phyloP scores from a whole-genome alignment of 2,888 invertebrate genomes.

The Ectropis crepuscularia region DNA sequence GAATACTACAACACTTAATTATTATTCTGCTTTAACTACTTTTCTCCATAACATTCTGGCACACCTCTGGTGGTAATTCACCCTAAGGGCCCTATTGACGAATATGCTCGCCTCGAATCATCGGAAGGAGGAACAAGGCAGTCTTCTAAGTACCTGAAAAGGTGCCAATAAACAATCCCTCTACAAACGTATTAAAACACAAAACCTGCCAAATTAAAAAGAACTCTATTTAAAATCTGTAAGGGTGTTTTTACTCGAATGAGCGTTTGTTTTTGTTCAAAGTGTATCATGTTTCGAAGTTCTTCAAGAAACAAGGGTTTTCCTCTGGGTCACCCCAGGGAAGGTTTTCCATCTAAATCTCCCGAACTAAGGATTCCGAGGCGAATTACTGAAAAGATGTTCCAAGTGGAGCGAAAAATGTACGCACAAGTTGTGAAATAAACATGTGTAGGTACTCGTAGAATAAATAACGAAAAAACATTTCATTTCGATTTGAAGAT shows the following conservation, averaged over 20 bases:
- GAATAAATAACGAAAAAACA: no score
- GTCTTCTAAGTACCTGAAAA: slow-evolving; percentile 80
- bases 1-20: no score
- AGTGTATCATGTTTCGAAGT: slow-evolving; percentile 51
- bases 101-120: slow-evolving; percentile 65
- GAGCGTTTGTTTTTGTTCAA: slow-evolving; percentile 34
- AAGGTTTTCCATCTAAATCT: slow-evolving; percentile 77
- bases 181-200: slow-evolving; percentile 49
- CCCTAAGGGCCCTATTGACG: slow-evolving; percentile 64
- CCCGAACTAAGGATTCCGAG: slow-evolving; percentile 73
- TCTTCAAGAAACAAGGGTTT: slow-evolving; percentile 79
- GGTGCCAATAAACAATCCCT: slow-evolving; percentile 73
- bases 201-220: slow-evolving; percentile 31
- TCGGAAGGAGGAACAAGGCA: slow-evolving; percentile 64
- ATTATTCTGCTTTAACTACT: no score
- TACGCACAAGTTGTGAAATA: slow-evolving; percentile 28
- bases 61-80: slow-evolving; percentile 14
- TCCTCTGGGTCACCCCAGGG: slow-evolving; percentile 76
- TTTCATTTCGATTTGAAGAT: slow-evolving; percentile 9
- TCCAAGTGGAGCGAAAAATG: slow-evolving; percentile 57
- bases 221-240: slow-evolving; percentile 32
- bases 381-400: slow-evolving; percentile 77
- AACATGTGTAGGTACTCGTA: slow-evolving; percentile 20
- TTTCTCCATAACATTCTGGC: no score
- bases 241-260: slow-evolving; percentile 38